Evolutionary conservation across 2,113 vertebrate genomes (phyloP).

Genomic region (Arothron firmamentum): DNA sequence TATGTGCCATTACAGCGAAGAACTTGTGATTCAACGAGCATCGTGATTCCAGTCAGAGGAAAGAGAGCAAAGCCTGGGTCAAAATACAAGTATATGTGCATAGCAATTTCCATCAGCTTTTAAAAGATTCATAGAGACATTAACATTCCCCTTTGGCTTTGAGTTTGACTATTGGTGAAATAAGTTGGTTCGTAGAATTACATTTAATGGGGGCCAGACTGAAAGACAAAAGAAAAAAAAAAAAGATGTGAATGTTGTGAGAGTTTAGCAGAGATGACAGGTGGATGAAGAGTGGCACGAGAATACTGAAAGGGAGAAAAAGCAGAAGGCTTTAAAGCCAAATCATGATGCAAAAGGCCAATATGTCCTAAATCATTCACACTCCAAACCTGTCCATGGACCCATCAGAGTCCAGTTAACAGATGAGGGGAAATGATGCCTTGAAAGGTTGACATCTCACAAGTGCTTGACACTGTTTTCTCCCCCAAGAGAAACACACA

Average conservation of each 20-base stretch:
- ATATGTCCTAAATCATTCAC: no score
- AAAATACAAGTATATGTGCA: conserved; percentile 50
- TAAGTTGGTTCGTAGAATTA: conserved; percentile 27
- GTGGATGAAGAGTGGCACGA: neutral
- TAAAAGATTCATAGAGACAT: conserved; percentile 67
- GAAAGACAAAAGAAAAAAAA: conserved; percentile 2
- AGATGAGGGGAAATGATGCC: no score
- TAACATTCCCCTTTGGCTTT: conserved; percentile 58
- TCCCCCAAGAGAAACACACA: no score
- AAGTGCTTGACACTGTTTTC: no score
- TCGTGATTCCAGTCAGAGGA: conserved; percentile 35
- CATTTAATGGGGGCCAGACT: conserved; percentile 36
- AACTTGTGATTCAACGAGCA: conserved; percentile 28
- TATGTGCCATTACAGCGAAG: conserved; percentile 45
- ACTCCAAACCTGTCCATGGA: no score
- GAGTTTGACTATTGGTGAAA: conserved; percentile 45
- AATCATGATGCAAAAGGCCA: neutral
- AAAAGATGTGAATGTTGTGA: conserved; percentile 6
- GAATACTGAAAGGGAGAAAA: neutral
- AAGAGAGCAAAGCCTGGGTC: conserved; percentile 56
- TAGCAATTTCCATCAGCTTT: conserved; percentile 44
- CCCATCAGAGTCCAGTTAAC: no score
- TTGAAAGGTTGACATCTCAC: no score
- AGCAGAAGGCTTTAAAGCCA: neutral
- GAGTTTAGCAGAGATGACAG: conserved; percentile 13